Conservation (phyloP, 2,888 invertebrate species). For the Hymenopus coronatus region DNA sequence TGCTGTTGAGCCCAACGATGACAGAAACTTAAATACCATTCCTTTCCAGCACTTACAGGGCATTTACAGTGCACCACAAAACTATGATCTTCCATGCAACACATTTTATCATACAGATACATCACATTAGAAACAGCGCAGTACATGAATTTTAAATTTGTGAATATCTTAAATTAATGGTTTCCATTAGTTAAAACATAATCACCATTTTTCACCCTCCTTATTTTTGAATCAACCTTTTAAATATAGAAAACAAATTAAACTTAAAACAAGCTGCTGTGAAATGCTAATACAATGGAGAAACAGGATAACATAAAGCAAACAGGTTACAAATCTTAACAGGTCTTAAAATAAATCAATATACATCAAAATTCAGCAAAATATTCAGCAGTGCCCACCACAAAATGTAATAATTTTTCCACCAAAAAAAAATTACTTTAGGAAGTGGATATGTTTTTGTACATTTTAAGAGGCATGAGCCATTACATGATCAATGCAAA, state of each 20-base stretch:
- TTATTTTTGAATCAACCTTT: neutral
- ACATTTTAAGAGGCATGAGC: too few relatives aligned
- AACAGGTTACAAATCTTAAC: too few relatives aligned
- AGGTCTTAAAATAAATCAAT: too few relatives aligned
- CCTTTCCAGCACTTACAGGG: neutral
- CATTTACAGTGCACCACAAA: neutral
- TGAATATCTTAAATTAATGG: neutral
- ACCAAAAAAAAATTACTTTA: too few relatives aligned
- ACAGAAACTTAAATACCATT: neutral
- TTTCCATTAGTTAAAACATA: neutral
- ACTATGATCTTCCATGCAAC: neutral
- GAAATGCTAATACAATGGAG: neutral
- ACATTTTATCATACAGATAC: neutral
- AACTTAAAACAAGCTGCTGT: neutral
- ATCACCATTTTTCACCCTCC: neutral
- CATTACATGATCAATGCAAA: too few relatives aligned
- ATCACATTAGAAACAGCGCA: neutral
- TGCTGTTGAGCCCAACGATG: neutral
- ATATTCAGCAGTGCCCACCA: too few relatives aligned
- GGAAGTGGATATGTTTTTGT: too few relatives aligned
- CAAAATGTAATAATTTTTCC: too few relatives aligned
- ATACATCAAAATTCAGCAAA: too few relatives aligned
- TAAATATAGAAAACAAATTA: neutral
- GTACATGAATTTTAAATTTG: neutral
- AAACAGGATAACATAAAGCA: neutral